Evolutionary conservation across 2,888 invertebrate genomes (phyloP).

Genomic region (Psylliodes chrysocephalus): DNA sequence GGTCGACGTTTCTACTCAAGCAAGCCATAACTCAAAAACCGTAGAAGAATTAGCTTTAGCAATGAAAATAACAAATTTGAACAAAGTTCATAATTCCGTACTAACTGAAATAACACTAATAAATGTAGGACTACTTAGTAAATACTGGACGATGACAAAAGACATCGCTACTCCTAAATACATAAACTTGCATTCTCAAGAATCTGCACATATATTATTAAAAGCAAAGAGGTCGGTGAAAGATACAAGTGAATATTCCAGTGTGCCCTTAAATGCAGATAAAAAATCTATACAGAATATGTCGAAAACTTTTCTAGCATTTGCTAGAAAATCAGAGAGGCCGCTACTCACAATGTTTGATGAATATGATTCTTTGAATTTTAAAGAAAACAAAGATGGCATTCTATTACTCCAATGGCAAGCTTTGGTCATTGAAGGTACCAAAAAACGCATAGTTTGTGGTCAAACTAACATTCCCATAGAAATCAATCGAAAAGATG

Average conservation of each 20-base stretch:
- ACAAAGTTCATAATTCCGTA: constrained; percentile 72
- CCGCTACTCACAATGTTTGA: constrained; percentile 56
- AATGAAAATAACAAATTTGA: constrained; percentile 76
- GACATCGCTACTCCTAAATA: constrained; percentile 57
- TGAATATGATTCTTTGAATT: constrained; percentile 40
- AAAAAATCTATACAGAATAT: constrained; percentile 51
- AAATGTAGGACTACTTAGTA: constrained; percentile 71
- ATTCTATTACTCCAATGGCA: constrained; percentile 61
- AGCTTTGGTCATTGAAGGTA: constrained; percentile 65
- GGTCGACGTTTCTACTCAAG: constrained; percentile 65
- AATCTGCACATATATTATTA: constrained; percentile 67
- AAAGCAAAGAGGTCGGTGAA: constrained; percentile 62
- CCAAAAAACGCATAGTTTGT: constrained; percentile 67
- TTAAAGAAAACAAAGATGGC: constrained; percentile 54
- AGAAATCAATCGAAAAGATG: constrained; percentile 67
- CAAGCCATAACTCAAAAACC: constrained; percentile 62
- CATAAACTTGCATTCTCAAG: constrained; percentile 65
- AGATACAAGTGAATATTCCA: constrained; percentile 56
- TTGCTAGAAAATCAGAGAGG: constrained; percentile 62
- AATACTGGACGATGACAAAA: constrained; percentile 69
- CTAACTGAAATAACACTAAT: constrained; percentile 68
- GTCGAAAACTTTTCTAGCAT: constrained; percentile 63
- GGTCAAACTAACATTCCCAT: constrained; percentile 79
- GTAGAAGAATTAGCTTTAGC: constrained; percentile 73
- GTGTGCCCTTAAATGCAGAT: constrained; percentile 56